Evolutionary conservation across 2,113 vertebrate genomes (phyloP).

Genomic region (Eira barbara): DNA sequence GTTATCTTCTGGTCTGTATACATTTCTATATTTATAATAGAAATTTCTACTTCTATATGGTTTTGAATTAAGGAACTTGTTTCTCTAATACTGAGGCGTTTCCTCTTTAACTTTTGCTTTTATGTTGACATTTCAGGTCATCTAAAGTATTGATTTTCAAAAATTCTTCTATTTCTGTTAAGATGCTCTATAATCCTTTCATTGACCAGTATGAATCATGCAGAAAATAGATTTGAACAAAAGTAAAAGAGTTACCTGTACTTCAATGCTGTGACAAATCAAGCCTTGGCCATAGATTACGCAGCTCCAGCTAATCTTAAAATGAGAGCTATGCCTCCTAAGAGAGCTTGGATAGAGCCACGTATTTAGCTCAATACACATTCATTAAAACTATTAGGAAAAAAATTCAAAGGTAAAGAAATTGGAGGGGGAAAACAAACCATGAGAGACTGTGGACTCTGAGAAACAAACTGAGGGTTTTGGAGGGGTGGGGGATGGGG

Average conservation of each 20-base stretch:
- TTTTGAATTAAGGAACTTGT: not conserved
- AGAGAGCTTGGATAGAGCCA: not conserved
- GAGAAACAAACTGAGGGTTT: too few species aligned
- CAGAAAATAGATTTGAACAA: conserved; percentile 15
- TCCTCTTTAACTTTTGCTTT: not conserved
- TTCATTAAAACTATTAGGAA: not conserved
- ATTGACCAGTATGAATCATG: not conserved
- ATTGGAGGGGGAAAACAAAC: too few species aligned
- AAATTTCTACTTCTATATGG: not conserved
- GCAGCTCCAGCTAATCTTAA: not conserved
- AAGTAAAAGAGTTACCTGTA: not conserved
- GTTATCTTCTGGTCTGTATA: not conserved
- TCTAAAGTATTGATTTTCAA: not conserved
- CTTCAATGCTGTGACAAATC: not conserved
- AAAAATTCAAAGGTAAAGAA: not conserved
- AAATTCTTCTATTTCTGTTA: not conserved
- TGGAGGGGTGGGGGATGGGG: too few species aligned
- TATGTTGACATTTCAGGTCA: not conserved
- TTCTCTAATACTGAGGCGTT: not conserved
- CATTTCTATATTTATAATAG: not conserved
- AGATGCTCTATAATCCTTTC: not conserved
- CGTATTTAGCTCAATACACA: not conserved
- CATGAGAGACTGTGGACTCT: too few species aligned
- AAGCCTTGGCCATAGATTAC: not conserved
- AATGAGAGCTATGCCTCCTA: not conserved